Evolutionary conservation across 2,797 vertebrate species (phyloP).

Genomic region (Micropoecilia bifurca): DNA sequence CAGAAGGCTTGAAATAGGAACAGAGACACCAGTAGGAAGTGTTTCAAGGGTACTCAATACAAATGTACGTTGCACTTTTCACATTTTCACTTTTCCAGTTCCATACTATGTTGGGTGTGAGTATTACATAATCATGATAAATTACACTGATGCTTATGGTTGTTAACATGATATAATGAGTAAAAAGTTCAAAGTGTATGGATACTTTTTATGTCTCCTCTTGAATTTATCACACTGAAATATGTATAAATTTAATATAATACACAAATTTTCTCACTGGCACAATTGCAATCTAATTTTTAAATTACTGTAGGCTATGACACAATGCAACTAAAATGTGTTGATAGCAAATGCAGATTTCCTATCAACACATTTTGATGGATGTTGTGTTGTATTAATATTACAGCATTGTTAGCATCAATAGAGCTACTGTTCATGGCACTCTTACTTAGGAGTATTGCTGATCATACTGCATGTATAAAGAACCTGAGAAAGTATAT

Average conservation of each 20-base stretch:
- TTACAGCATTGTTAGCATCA: no score
- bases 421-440: no score
- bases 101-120: background rate
- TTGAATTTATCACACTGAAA: background rate
- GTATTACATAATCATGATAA: background rate
- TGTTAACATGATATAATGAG: background rate
- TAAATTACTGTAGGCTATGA: background rate
- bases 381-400: no score
- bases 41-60: background rate
- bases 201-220: background rate
- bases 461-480: no score
- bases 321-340: background rate
- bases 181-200: background rate
- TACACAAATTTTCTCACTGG: background rate
- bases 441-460: no score
- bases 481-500: no score
- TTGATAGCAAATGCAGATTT: no score
- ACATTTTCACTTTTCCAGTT: background rate
- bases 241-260: background rate
- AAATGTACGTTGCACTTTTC: background rate
- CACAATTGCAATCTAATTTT: background rate
- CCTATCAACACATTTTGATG: no score
- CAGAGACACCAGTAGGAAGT: background rate
- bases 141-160: background rate
- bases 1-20: background rate